Evolutionary conservation across 2,888 invertebrate species (phyloP).

Genomic region (Lydus trimaculatus): DNA sequence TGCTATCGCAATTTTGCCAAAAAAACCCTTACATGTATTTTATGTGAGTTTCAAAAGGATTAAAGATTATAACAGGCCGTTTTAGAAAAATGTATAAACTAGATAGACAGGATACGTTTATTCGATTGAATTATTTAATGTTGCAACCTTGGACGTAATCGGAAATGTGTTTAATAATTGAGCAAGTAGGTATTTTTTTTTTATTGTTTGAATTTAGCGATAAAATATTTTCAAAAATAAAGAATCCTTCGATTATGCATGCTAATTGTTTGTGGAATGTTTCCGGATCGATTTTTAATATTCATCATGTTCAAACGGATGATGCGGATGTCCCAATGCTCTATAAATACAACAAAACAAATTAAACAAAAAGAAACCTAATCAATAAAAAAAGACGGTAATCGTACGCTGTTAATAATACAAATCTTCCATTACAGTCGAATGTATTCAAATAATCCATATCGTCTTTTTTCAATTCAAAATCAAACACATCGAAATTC

Average conservation of each 20-base stretch:
- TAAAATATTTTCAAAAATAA: too few relatives aligned
- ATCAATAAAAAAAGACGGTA: not conserved
- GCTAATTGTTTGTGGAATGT: too few relatives aligned
- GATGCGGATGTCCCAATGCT: slow-evolving; percentile 65
- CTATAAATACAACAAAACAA: slow-evolving; percentile 58
- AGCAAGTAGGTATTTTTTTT: not conserved
- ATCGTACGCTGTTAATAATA: slow-evolving; percentile 47
- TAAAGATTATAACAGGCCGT: too few relatives aligned
- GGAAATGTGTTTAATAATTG: not conserved
- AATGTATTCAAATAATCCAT: slow-evolving; percentile 70
- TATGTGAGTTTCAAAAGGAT: too few relatives aligned
- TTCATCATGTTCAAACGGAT: slow-evolving; percentile 68
- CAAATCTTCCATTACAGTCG: slow-evolving; percentile 68
- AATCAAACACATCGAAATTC: slow-evolving; percentile 78
- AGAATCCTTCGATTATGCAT: too few relatives aligned
- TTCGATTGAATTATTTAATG: not conserved
- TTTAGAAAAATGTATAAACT: too few relatives aligned
- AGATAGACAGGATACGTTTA: too few relatives aligned
- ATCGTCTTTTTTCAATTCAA: slow-evolving; percentile 73
- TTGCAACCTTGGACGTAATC: not conserved
- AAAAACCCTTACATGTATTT: too few relatives aligned
- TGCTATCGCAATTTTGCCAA: too few relatives aligned
- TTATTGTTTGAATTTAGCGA: too few relatives aligned
- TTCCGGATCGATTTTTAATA: slow-evolving; percentile 58
- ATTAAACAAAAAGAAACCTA: slow-evolving; percentile 21